These are phyloP conservation scores for Pyrrhopygopsis socrates DNA, from an alignment of 2,888 invertebrate species.

Conservation along the genomic window DNA sequence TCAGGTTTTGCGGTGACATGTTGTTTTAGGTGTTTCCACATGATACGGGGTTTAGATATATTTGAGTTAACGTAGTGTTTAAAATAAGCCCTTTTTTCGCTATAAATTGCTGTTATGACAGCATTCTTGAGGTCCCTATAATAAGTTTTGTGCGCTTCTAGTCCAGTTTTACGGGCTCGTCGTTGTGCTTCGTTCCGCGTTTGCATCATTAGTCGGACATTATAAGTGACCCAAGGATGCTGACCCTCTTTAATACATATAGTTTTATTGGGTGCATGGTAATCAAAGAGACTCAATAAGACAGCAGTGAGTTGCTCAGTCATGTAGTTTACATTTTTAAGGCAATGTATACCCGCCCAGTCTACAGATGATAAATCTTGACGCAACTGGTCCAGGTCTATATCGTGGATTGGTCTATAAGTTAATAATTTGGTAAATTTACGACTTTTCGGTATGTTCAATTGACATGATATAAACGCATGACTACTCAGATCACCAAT, in stretches of 20 bases:
- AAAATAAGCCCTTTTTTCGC: not conserved
- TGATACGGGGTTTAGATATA: no score
- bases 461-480: not conserved
- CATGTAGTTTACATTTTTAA: constrained; percentile 7
- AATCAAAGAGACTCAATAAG: not conserved
- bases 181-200: not conserved
- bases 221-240: not conserved
- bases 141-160: not conserved
- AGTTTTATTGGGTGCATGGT: not conserved
- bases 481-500: not conserved
- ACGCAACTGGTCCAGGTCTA: not conserved
- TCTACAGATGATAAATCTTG: not conserved
- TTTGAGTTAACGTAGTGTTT: not conserved
- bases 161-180: not conserved
- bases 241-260: not conserved
- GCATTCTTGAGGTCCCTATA: not conserved
- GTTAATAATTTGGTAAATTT: not conserved
- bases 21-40: not conserved
- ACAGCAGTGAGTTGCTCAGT: not conserved
- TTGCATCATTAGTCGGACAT: not conserved
- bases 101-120: no score
- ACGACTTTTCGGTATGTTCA: not conserved
- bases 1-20: no score
- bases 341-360: not conserved
- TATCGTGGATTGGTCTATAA: not conserved